phyloP scores from a whole-genome alignment of 2,113 vertebrate species.

The Ursus arctos region DNA sequence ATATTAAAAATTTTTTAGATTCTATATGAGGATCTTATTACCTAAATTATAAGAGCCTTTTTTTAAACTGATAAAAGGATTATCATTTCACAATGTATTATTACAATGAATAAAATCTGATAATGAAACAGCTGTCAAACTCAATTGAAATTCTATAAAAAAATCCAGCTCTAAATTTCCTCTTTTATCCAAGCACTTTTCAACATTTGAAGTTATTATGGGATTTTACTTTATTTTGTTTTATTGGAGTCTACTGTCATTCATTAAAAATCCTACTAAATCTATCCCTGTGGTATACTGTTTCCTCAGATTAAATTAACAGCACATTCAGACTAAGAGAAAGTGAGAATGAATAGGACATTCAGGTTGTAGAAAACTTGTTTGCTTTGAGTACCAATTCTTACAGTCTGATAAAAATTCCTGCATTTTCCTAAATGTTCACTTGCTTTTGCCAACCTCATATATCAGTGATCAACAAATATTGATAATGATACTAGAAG shows the following conservation, averaged over 20 bases:
- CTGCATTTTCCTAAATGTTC: neutral
- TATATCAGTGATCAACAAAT: neutral
- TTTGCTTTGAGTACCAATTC: neutral
- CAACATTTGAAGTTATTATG: slow-evolving; percentile 6
- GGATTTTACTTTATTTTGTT: slow-evolving; percentile 60
- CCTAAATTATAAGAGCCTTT: slow-evolving; percentile 54
- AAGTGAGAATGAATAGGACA: neutral
- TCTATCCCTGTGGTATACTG: neutral
- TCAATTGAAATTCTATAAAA: slow-evolving; percentile 69
- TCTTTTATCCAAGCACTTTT: slow-evolving; percentile 26
- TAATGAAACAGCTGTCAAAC: slow-evolving; percentile 74
- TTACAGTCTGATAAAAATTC: neutral
- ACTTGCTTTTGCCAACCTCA: neutral
- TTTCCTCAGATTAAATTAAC: slow-evolving; percentile 50
- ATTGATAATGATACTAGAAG: neutral
- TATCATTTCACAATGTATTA: slow-evolving; percentile 66
- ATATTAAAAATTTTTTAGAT: slow-evolving; percentile 26
- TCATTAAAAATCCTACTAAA: slow-evolving; percentile 63
- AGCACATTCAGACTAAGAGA: neutral
- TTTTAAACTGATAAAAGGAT: slow-evolving; percentile 62
- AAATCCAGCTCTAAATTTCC: slow-evolving; percentile 40
- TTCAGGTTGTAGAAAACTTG: neutral
- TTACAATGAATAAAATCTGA: slow-evolving; percentile 60
- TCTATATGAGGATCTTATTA: slow-evolving; percentile 60
- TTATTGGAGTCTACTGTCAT: neutral